Base-by-base conservation (phyloP, 2,113 vertebrate genomes). In the Labeo catla region DNA sequence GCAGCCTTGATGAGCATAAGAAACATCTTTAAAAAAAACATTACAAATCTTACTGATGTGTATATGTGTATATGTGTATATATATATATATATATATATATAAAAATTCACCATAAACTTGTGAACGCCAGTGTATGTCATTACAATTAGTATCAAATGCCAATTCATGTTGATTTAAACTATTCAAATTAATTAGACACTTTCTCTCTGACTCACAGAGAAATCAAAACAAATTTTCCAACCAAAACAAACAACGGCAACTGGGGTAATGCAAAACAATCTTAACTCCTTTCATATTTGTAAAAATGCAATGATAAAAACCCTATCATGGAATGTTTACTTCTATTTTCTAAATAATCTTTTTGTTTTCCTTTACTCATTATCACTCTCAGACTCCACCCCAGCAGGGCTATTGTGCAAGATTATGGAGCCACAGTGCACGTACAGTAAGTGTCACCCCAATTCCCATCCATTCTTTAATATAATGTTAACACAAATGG, bases 401-500 rank as follows among this genome's bases (percentile, higher is more conserved):
- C 15, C 63, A 84, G 49, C 36, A 43, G 34, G 21, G 12, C 81
- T 73, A 57, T 59, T 84, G 36, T 57, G 82, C 12, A 50, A 73
- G 36, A 84, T 73, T 84, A 74, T 23, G 50, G 66, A 73, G 16
- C 28, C 66, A 72, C 61, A 73, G 39, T 84, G 52, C 21, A 57
- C 57, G 11, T 59, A 73, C 66, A 59, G 68, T 54, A 9, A 63
- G 36, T 9, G 76, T 59, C 10, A 45, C n/a, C 65, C 19, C 9
- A 63, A 15, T 76, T 81, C 85, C 54, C 85, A 86, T 16, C 23
- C 43, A 74, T 86, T 74, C 39, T 63, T 63, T 28, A 49, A 39
- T 43, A 43, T 23, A 68, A 86, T 82, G 54, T 79, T 43, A 83
- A 83, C 23, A 15, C 36, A 47, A 76, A 74, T 19, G 39, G 52